A percentile compares a stretch with the other conserved stretches of the same genome.
Evolutionary conservation across 2,113 vertebrate genomes (phyloP).

Genomic region (Atrichornis clamosus): DNA sequence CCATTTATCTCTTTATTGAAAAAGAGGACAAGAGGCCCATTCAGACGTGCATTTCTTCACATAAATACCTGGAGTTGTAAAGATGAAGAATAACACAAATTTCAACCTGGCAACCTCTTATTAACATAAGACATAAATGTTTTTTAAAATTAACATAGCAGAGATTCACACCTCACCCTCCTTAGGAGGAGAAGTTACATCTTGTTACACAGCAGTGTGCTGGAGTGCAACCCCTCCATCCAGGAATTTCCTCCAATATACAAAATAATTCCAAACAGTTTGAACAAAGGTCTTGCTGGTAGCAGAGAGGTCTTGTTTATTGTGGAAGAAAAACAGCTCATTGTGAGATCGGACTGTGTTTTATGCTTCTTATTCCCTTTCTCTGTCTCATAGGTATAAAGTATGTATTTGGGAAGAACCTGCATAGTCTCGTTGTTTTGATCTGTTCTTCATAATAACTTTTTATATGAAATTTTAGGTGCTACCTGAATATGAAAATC

Average conservation of each 20-base stretch:
- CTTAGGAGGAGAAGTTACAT: neutral
- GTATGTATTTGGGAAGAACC: neutral
- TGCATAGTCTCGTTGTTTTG: neutral
- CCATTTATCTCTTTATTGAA: neutral
- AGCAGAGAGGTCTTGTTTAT: neutral
- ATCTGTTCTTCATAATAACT: neutral
- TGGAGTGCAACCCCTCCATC: neutral
- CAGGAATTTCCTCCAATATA: neutral
- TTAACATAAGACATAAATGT: neutral
- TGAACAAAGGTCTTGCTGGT: neutral
- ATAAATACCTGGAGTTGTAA: neutral
- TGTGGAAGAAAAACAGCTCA: neutral
- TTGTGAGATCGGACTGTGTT: neutral
- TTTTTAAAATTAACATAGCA: neutral
- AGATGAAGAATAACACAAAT: neutral
- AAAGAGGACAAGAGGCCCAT: neutral
- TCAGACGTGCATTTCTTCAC: neutral
- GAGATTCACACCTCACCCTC: neutral
- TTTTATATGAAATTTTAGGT: neutral
- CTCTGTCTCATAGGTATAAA: neutral
- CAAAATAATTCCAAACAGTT: neutral
- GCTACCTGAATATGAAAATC: neutral
- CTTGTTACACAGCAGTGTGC: neutral
- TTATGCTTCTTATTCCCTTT: neutral
- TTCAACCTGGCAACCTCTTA: neutral